phyloP scores from a whole-genome alignment of 1,140 invertebrate genomes.

The Orussus abietinus region DNA sequence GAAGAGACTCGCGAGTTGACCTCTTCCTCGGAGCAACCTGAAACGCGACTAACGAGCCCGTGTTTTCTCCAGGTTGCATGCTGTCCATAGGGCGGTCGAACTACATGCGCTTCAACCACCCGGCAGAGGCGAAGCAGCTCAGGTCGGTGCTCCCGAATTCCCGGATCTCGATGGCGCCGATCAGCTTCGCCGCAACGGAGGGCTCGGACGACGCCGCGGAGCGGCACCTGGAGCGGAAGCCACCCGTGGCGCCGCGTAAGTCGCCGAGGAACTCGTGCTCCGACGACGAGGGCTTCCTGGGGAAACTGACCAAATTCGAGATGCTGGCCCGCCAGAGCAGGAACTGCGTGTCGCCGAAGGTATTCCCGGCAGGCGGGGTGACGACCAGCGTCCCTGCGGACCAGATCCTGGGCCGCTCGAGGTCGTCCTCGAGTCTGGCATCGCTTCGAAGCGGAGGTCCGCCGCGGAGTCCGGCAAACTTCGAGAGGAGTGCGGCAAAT shows the following conservation, averaged over 20 bases:
- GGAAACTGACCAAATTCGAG: constrained; percentile 49
- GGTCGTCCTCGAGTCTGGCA: constrained; percentile 41
- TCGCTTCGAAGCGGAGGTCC: constrained; percentile 34
- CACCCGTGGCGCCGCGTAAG: constrained; percentile 52
- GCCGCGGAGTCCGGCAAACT: constrained; percentile 40
- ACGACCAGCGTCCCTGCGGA: constrained; percentile 76
- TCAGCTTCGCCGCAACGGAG: constrained; percentile 51
- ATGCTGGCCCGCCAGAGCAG: constrained; percentile 44
- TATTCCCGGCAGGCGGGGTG: constrained; percentile 69
- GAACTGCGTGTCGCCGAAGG: constrained; percentile 67
- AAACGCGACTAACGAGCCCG: neutral
- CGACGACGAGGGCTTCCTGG: constrained; percentile 52
- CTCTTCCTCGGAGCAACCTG: no score
- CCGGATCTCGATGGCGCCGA: constrained; percentile 73
- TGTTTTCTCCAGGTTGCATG: constrained; percentile 68
- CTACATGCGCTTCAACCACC: constrained; percentile 87
- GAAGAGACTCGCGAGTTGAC: no score
- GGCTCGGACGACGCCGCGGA: constrained; percentile 36
- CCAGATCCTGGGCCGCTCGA: constrained; percentile 62
- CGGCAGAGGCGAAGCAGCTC: constrained; percentile 79
- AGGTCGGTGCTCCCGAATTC: constrained; percentile 72
- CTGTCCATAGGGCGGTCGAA: constrained; percentile 82
- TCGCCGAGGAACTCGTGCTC: constrained; percentile 50
- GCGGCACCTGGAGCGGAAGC: constrained; percentile 48
- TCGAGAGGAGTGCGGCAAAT: constrained; percentile 31